Evolutionary conservation across 2,113 vertebrate species (phyloP).

Genomic region (Gambusia holbrooki): DNA sequence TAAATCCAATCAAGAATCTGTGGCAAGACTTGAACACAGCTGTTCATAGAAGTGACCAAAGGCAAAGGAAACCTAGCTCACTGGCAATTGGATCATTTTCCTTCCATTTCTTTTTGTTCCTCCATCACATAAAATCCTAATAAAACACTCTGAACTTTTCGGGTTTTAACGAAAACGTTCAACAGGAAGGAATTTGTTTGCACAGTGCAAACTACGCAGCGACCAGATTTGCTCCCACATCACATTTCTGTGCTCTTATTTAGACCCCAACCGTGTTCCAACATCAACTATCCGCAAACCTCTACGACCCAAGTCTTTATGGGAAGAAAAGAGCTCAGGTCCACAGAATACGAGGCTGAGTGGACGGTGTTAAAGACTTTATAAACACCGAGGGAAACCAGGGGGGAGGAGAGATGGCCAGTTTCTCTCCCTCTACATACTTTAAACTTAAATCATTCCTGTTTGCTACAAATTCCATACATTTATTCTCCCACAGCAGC

Average conservation of each 20-base stretch:
- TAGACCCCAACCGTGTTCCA: constrained; percentile 21
- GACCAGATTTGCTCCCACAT: constrained; percentile 8
- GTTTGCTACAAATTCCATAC: constrained; percentile 12
- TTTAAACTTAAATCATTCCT: not conserved
- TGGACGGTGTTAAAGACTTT: constrained; percentile 26
- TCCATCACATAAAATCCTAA: not conserved
- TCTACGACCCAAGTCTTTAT: constrained; percentile 42
- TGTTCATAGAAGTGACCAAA: not conserved
- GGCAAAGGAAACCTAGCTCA: not conserved
- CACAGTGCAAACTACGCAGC: not conserved
- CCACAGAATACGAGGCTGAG: constrained; percentile 32
- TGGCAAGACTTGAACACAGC: no score
- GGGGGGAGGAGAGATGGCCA: not conserved
- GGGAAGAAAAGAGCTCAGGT: constrained; percentile 31
- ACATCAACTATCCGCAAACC: constrained; percentile 56
- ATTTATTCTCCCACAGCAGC: not conserved
- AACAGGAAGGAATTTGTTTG: not conserved
- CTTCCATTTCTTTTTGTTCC: not conserved
- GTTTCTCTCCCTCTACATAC: not conserved
- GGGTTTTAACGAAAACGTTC: not conserved
- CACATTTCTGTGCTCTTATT: constrained; percentile 19
- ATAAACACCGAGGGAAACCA: constrained; percentile 17
- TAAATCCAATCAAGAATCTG: no score
- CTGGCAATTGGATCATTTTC: not conserved
- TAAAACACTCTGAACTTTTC: not conserved